Percentiles rank a stretch among this genome's conserved stretches.
phyloP scores from a whole-genome alignment of 2,888 invertebrate genomes.

The Rhagonycha fulva region DNA sequence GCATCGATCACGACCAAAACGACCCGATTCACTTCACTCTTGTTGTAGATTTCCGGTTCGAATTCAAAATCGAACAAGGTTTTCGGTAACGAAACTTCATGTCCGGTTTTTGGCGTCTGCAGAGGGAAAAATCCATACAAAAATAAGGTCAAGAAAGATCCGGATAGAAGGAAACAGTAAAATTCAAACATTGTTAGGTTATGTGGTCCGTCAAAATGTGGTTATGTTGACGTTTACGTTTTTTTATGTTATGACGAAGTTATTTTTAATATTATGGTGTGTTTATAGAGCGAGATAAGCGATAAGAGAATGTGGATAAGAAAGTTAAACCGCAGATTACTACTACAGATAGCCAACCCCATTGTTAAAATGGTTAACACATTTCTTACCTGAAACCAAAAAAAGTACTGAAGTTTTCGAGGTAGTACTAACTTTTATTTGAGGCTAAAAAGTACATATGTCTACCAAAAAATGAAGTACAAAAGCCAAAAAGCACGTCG shows the following conservation, averaged over 20 bases:
- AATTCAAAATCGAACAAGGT: constrained; percentile 40
- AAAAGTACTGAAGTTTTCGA: too few relatives aligned
- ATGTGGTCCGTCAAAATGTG: background rate
- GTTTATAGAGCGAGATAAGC: too few relatives aligned
- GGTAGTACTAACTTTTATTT: too few relatives aligned
- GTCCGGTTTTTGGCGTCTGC: constrained; percentile 14
- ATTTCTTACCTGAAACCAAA: too few relatives aligned
- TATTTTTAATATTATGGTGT: too few relatives aligned
- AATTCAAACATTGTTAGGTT: background rate
- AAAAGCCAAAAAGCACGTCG: too few relatives aligned
- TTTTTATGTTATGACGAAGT: background rate
- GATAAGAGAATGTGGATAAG: too few relatives aligned
- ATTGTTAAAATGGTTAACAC: too few relatives aligned
- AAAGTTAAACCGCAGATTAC: too few relatives aligned
- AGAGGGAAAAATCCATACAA: constrained; percentile 43
- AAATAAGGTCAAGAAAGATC: constrained; percentile 31
- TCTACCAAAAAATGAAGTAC: too few relatives aligned
- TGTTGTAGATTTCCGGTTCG: constrained; percentile 40
- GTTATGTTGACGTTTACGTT: background rate
- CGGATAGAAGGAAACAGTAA: constrained; percentile 4
- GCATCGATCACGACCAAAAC: constrained; percentile 90
- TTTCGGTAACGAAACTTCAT: constrained; percentile 26
- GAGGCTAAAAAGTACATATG: too few relatives aligned
- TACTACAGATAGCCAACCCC: too few relatives aligned
- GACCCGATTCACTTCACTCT: constrained; percentile 54